A percentile compares a stretch with the other conserved stretches of the same genome.
Evolutionary conservation across 2,888 invertebrate species (phyloP).

Genomic region (Meliscaeva auricollis): DNA sequence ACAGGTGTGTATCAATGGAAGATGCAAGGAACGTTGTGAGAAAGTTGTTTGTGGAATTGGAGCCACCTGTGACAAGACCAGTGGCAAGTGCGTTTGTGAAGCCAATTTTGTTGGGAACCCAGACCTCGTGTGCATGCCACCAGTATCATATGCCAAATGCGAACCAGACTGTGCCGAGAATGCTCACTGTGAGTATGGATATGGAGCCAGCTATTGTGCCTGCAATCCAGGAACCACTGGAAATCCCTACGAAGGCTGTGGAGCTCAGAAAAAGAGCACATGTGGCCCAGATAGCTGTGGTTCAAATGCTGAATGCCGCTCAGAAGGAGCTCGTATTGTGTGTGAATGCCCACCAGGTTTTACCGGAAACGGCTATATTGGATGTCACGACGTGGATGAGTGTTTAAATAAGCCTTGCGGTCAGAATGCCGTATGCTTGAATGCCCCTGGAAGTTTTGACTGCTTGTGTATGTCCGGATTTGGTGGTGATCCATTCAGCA

Average conservation of each 20-base stretch:
- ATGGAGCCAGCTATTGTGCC: constrained; percentile 89
- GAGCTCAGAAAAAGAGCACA: constrained; percentile 88
- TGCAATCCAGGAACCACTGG: constrained; percentile 94
- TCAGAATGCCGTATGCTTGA: constrained; percentile 94
- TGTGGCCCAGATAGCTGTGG: constrained; percentile 91
- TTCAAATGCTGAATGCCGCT: constrained; percentile 91
- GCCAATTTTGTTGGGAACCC: constrained; percentile 95
- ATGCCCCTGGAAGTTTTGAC: constrained; percentile 94
- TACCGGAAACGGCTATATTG: constrained; percentile 94
- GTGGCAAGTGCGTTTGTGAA: constrained; percentile 94
- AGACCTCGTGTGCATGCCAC: constrained; percentile 95
- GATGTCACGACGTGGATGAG: constrained; percentile 93
- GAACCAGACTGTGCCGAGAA: constrained; percentile 92
- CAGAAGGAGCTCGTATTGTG: constrained; percentile 90
- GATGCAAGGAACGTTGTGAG: constrained; percentile 95
- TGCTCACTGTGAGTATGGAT: constrained; percentile 94
- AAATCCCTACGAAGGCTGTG: constrained; percentile 94
- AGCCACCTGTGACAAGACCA: constrained; percentile 91
- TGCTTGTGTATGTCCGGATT: constrained; percentile 94
- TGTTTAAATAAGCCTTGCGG: constrained; percentile 92
- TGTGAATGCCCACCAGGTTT: constrained; percentile 94
- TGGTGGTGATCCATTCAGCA: constrained; percentile 94
- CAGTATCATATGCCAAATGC: constrained; percentile 91
- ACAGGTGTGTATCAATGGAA: constrained; percentile 92
- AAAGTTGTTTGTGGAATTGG: constrained; percentile 94